Conservation (phyloP, 2,797 vertebrate genomes). For the Sorex maritimensis region DNA sequence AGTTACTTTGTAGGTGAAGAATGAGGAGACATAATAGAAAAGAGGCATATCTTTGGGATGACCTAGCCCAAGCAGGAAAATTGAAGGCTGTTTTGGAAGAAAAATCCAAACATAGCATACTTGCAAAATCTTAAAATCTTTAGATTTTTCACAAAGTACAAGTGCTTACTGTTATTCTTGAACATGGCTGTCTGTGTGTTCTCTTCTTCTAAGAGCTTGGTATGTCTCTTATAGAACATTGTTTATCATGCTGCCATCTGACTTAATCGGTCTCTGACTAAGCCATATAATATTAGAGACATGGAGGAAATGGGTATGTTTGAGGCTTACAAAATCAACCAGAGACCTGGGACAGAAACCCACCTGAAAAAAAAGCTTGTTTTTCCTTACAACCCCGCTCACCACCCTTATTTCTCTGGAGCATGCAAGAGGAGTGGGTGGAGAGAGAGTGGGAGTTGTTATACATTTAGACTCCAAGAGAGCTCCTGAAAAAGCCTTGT, state of each 20-base stretch:
- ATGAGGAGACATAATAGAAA: neutral
- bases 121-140: neutral
- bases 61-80: neutral
- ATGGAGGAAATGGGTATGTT: fast-evolving
- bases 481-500: fast-evolving
- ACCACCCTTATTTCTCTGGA: neutral
- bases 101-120: neutral
- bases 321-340: neutral
- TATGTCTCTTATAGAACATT: too few relatives aligned
- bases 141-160: neutral
- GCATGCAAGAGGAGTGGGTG: fast-evolving
- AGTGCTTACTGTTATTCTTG: neutral
- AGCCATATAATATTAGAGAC: fast-evolving
- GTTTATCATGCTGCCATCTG: neutral
- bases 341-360: neutral
- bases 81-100: neutral
- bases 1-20: neutral
- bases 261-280: too few relatives aligned
- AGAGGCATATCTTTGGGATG: too few relatives aligned
- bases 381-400: neutral
- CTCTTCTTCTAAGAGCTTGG: too few relatives aligned
- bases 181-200: too few relatives aligned
- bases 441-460: neutral
- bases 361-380: neutral
- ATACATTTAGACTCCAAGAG: neutral